phyloP scores from a whole-genome alignment of 2,113 vertebrate genomes.

The Zonotrichia leucophrys region DNA sequence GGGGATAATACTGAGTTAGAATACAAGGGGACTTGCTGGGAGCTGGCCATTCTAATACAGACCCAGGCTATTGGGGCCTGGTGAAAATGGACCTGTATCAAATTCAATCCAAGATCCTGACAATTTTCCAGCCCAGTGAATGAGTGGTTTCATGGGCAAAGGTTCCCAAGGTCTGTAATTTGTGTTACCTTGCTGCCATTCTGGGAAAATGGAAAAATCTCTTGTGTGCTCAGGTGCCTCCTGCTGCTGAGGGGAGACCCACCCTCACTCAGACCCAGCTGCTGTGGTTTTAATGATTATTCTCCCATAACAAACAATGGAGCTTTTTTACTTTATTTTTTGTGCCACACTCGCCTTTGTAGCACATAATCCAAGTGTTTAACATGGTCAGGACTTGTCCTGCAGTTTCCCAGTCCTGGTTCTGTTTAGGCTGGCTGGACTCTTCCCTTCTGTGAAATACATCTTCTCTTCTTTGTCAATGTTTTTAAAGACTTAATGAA shows the following conservation, averaged over 20 bases:
- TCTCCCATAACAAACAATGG: neutral
- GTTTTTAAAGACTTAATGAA: conserved; percentile 30
- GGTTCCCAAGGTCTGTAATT: neutral
- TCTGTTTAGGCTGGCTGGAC: neutral
- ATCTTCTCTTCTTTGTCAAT: conserved; percentile 14
- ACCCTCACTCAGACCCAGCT: neutral
- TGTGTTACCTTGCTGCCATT: neutral
- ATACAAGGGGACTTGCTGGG: neutral
- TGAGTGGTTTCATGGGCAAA: neutral
- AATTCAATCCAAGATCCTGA: neutral
- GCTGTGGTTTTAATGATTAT: neutral
- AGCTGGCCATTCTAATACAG: neutral
- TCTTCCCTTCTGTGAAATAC: conserved; percentile 17
- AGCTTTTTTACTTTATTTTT: neutral
- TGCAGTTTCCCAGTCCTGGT: neutral
- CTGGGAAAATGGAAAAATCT: neutral
- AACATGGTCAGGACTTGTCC: neutral
- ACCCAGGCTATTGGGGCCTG: neutral
- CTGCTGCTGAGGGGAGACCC: neutral
- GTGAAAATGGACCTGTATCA: neutral
- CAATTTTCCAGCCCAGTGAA: accelerated
- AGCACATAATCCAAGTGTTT: neutral
- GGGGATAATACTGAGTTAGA: neutral
- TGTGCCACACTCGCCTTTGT: neutral
- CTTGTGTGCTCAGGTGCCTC: neutral